phyloP scores from a whole-genome alignment of 2,797 vertebrate genomes.

The Catharus ustulatus region DNA sequence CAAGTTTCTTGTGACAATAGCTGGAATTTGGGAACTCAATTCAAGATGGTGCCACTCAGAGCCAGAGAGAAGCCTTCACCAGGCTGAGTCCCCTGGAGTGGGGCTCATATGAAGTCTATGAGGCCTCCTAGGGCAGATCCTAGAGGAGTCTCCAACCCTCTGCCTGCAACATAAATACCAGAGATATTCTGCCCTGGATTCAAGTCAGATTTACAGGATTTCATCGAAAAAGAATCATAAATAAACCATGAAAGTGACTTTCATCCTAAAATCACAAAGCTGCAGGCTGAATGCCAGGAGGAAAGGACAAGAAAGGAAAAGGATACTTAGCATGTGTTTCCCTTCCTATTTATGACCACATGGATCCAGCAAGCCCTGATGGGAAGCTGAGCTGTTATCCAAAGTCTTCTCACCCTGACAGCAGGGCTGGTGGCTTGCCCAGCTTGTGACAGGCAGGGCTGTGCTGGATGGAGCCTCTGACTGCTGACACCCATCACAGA shows the following conservation, averaged over 20 bases:
- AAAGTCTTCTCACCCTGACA: neutral
- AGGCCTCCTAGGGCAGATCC: neutral
- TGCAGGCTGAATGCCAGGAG: neutral
- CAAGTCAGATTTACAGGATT: neutral
- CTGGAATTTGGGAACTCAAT: neutral
- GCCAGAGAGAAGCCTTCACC: neutral
- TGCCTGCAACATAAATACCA: neutral
- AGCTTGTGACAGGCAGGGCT: neutral
- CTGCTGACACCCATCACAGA: constrained; percentile 42
- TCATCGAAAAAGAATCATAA: neutral
- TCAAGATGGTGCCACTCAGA: rapidly evolving
- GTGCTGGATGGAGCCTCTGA: neutral
- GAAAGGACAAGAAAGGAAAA: neutral
- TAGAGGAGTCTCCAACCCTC: neutral
- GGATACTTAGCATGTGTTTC: neutral
- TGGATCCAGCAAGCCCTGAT: neutral
- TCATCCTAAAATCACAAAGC: neutral
- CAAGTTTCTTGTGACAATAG: neutral
- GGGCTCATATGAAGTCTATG: neutral
- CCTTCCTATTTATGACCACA: constrained; percentile 1
- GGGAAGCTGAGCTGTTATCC: neutral
- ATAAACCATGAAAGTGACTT: neutral
- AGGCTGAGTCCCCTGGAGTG: neutral
- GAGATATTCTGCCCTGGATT: neutral
- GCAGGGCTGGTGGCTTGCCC: neutral